phyloP scores from a whole-genome alignment of 2,797 vertebrate genomes.

The Novumbra hubbsi region DNA sequence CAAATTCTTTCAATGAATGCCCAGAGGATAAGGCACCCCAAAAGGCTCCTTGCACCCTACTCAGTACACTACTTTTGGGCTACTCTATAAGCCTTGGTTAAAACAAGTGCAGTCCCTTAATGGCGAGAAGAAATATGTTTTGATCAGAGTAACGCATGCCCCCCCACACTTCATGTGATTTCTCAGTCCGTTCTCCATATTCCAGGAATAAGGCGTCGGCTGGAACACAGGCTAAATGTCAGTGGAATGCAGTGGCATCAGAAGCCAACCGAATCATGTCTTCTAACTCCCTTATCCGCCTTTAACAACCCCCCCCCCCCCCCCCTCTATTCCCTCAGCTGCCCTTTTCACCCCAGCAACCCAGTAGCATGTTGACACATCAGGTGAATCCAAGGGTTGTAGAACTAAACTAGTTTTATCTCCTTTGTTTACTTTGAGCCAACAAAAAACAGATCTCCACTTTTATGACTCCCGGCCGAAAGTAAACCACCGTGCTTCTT shows the following conservation, averaged over 20 bases:
- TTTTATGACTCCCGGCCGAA: no score
- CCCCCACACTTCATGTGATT: no score
- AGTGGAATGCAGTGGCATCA: slow-evolving; percentile 72
- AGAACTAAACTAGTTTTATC: neutral
- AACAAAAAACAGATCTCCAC: no score
- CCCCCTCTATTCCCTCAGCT: slow-evolving; percentile 26
- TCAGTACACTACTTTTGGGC: neutral
- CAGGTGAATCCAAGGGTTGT: neutral
- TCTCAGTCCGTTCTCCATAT: no score
- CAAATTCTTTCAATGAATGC: slow-evolving; percentile 76
- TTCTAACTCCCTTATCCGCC: slow-evolving; percentile 46
- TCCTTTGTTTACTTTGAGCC: neutral
- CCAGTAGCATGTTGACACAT: slow-evolving; percentile 38
- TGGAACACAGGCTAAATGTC: slow-evolving; percentile 70
- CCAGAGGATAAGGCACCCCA: neutral
- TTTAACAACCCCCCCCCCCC: slow-evolving; percentile 44
- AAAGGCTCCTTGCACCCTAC: neutral
- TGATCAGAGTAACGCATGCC: no score
- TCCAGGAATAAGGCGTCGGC: neutral
- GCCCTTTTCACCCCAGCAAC: slow-evolving; percentile 28
- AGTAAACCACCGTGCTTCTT: no score
- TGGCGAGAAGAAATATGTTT: no score
- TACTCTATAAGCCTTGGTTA: neutral
- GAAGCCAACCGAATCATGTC: slow-evolving; percentile 70
- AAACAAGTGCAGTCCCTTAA: neutral